Evolutionary conservation across 2,888 invertebrate species (phyloP).

Genomic region (Candidula unifasciata): DNA sequence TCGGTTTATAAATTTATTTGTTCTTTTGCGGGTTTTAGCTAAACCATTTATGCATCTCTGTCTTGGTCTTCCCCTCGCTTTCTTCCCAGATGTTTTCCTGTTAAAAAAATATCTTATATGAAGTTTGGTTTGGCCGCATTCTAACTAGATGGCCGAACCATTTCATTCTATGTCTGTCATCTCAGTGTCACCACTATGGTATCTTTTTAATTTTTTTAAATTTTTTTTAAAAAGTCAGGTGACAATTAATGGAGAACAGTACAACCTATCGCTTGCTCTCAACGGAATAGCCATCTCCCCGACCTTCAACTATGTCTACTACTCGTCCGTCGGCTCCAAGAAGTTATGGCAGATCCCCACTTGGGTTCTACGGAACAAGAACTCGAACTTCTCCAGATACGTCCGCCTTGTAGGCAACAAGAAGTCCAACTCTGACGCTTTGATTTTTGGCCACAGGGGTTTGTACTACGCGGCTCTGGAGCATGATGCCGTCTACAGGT

Average conservation of each 20-base stretch:
- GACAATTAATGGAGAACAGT: constrained; percentile 12
- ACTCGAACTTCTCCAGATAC: background rate
- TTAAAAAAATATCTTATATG: too few species aligned
- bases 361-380: constrained; percentile 11
- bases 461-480: constrained; percentile 25
- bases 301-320: constrained; percentile 64
- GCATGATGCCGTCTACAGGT: constrained; percentile 23
- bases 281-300: constrained; percentile 69
- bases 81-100: too few species aligned
- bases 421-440: constrained; percentile 38
- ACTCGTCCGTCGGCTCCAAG: constrained; percentile 62
- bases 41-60: too few species aligned
- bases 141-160: too few species aligned
- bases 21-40: too few species aligned
- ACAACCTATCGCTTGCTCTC: constrained; percentile 52
- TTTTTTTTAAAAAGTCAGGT: too few species aligned
- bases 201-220: too few species aligned
- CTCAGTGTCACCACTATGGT: background rate
- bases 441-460: constrained; percentile 20
- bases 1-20: too few species aligned
- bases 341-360: constrained; percentile 54
- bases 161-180: background rate
- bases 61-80: too few species aligned
- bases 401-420: constrained; percentile 23
- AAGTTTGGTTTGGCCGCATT: too few species aligned